Evolutionary conservation across 2,797 vertebrate genomes (phyloP), one percentile per base, ranked within the genome.

Genomic region (Danio kyathit): DNA sequence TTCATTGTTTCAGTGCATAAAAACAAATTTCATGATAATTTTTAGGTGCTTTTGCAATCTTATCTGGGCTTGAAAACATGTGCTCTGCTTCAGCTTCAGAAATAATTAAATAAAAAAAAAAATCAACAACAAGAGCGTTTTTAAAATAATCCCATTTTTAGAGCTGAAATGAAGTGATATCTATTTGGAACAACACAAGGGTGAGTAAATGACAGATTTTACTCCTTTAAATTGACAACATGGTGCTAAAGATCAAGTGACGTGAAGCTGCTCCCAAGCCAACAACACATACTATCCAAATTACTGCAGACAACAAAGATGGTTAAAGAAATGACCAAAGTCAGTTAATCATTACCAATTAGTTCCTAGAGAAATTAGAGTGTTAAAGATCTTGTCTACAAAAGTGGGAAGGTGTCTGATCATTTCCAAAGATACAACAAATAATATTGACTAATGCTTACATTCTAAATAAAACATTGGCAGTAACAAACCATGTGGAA

Each of bases 201-300:
- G 19, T 1, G 43, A 61, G 10, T 59, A 48, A 71, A 70, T 54
- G 1, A 41, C 49, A 52, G 0, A 11, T 52, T 52, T 52, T 7
- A n/a, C 16, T 70, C 49, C 6, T 4, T 41, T 11, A 46, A 19
- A 29, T 7, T 7, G 16, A 43, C 7, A 41, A 5, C 10, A 12
- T 19, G 6, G 13, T 11, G 19, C 10, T 63, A 14, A 63, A 19
- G 3, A 9, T 13, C 8, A 80, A 21, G 13, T 12, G 9, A 43
- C 5, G 14, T 3, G 0, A 14, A 51, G 17, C 57, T 17, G 67
- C 71, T 86, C 78, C 83, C 78, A 81, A 9, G 48, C 66, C 75
- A 83, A 85, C 83, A 72, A 85, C 83, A 72, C 60, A 64, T 38
- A 74, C 59, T 51, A 76, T 63, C 72, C 75, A 71, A 16, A 79